Base-by-base conservation (phyloP, 2,888 invertebrate genomes). In the Lacanobia oleracea region DNA sequence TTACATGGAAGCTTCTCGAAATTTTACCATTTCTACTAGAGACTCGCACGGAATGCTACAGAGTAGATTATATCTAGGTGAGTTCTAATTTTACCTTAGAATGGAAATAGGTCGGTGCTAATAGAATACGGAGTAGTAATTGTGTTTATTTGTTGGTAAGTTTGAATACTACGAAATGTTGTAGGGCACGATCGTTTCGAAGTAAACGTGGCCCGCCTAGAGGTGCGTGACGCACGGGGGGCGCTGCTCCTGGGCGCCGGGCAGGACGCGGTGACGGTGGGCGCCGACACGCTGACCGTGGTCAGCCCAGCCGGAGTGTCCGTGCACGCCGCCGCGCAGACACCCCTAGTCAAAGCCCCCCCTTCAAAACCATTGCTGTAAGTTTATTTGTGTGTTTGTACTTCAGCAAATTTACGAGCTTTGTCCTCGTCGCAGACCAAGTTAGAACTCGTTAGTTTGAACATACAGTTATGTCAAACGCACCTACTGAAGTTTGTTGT, bases 321-420 rank as follows among this genome's bases (percentile, higher is more conserved):
- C 82, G 97, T 99, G 91, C 97, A 98, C 85, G 98, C 98, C 60
- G 98, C 98, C 69, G 97, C 98, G 65, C 99, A 99, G 94, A 98
- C 99, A 68, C 98, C 98, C 1, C 95, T 98, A 79, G 98, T 99
- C 70, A 97, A 98, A 88, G 98, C 98, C 9, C 98, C 98, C 84
- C 97, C 98, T 33, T 97, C 98, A 48, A 97, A 98, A 88, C 98
- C 98, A 90, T 96, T 99, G 82, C 97, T 97, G 98, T 99, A 95
- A 96, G 96, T 93, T 68, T 72, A 54, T 67, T 90, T 90, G 54
- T 75, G 79, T 84, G 72, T 84, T 84, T 71, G 79, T 65, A 69
- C 72, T 70, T 74, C 37, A 63, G 63, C 66, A 67, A 50, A 63
- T 60, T 77, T 80, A 66, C 74, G 67, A 69, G 72, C 77, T 77